Evolutionary conservation across 2,888 invertebrate species (phyloP).

Genomic region (Hanleya hanleyi): DNA sequence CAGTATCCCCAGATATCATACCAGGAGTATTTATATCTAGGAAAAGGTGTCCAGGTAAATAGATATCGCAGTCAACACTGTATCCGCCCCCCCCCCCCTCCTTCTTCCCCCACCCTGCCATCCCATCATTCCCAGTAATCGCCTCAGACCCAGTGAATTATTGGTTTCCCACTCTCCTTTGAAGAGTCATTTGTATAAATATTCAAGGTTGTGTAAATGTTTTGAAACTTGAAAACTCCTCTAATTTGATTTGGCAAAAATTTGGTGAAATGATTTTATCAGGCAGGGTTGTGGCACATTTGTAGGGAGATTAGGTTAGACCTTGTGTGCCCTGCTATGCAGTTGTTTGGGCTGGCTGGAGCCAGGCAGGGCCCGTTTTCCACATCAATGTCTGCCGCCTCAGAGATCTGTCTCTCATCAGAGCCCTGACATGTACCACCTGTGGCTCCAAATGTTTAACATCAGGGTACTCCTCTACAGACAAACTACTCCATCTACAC

Average conservation of each 20-base stretch:
- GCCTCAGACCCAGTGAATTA: too few relatives aligned
- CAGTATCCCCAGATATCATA: too few relatives aligned
- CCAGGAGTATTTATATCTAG: too few relatives aligned
- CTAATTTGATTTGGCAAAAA: not conserved
- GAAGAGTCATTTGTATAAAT: too few relatives aligned
- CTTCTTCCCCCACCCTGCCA: too few relatives aligned
- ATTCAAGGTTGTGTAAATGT: not conserved
- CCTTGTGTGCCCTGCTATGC: not conserved
- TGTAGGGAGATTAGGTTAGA: not conserved
- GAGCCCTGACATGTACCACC: not conserved
- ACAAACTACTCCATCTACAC: too few relatives aligned
- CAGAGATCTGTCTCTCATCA: conserved; percentile 4
- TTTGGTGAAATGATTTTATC: not conserved
- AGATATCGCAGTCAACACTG: too few relatives aligned
- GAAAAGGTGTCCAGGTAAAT: too few relatives aligned
- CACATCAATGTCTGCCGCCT: not conserved
- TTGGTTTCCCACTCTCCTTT: too few relatives aligned
- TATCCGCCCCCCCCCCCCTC: too few relatives aligned
- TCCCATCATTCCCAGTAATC: too few relatives aligned
- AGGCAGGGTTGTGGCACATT: not conserved
- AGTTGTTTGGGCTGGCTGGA: not conserved
- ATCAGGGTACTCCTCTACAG: too few relatives aligned
- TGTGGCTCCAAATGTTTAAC: conserved; percentile 1
- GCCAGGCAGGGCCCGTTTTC: not conserved
- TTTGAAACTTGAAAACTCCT: conserved; percentile 8